phyloP scores from a whole-genome alignment of 2,797 vertebrate genomes.

The Enteromius afrohamiltoni region DNA sequence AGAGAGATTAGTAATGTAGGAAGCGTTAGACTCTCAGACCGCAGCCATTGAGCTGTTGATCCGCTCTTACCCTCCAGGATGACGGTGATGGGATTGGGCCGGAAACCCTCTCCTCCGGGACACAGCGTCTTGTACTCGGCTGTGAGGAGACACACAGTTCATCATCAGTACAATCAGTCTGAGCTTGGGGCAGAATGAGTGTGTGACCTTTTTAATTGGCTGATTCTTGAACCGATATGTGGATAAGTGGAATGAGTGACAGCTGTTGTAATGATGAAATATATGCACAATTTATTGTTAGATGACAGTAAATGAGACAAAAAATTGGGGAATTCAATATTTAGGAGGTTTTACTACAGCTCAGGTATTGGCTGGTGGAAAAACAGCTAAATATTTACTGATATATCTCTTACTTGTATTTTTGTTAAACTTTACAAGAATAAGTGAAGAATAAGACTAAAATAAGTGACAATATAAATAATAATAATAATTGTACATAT shows the following conservation, averaged over 20 bases:
- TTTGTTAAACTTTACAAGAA: neutral
- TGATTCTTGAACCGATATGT: neutral
- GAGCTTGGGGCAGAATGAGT: neutral
- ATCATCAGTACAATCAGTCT: neutral
- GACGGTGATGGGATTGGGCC: conserved; percentile 92
- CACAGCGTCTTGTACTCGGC: conserved; percentile 95
- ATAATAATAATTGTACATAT: too few species aligned
- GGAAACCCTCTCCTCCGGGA: conserved; percentile 92
- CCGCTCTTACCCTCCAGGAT: conserved; percentile 87
- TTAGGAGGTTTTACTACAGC: neutral
- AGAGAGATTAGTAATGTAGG: neutral
- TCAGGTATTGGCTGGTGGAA: neutral
- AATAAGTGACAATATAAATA: too few species aligned
- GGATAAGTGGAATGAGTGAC: neutral
- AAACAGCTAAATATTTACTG: neutral
- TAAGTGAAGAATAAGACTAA: neutral
- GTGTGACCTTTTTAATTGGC: neutral
- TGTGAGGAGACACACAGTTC: conserved; percentile 60
- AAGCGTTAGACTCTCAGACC: neutral
- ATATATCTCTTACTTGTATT: neutral
- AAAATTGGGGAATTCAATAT: neutral
- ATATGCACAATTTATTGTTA: neutral
- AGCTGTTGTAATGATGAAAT: neutral
- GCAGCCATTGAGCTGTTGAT: neutral
- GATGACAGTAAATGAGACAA: neutral